Base-by-base conservation (phyloP, 2,113 vertebrate species). In the Zootoca vivipara region DNA sequence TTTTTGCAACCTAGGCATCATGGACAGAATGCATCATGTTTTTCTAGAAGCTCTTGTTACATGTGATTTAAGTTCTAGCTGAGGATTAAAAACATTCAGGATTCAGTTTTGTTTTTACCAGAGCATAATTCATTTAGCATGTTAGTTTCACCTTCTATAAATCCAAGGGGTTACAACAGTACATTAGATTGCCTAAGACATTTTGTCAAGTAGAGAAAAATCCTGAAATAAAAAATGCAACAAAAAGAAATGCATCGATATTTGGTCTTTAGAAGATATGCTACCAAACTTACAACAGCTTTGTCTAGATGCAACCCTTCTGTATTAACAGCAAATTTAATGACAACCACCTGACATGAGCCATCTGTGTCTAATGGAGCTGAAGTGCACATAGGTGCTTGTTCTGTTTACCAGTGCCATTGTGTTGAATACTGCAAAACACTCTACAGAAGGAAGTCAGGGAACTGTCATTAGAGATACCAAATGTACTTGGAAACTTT, bases 251-350 rank as follows among this genome's bases (percentile, higher is more conserved):
- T 30, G 74, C 82, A 85, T 58, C 85, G 85, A 87, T 38, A 20
- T 58, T 8, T 20, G 26, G 81, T 85, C 89, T 90, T 65, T 8
- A 86, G 91, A 79, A 78, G 20, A 72, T 64, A 62, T n/a, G 85
- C 84, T 94, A 95, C 91, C 78, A n/a, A 83, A 94, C 88, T 93
- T 92, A 94, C 62, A 79, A 75, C 89, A 86, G 91, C 94, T 95
- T 94, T 93, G 81, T 83, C 83, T 78, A 74, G 35, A 85, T 86
- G 84, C 89, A 91, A 64, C 52, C 15, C 65, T 89, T 62, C 87
- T 88, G 12, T 69, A 91, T 87, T 82, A 93, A 85, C 89, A 90
- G 90, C 64, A 83, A 90, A 84, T 72, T 56, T 33, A 89, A 7
- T 35, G 78, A 89, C 22, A 0, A 91, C 90, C 94, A 92, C 88